Conservation (phyloP, 2,113 vertebrate species). For the Plecotus auritus region DNA sequence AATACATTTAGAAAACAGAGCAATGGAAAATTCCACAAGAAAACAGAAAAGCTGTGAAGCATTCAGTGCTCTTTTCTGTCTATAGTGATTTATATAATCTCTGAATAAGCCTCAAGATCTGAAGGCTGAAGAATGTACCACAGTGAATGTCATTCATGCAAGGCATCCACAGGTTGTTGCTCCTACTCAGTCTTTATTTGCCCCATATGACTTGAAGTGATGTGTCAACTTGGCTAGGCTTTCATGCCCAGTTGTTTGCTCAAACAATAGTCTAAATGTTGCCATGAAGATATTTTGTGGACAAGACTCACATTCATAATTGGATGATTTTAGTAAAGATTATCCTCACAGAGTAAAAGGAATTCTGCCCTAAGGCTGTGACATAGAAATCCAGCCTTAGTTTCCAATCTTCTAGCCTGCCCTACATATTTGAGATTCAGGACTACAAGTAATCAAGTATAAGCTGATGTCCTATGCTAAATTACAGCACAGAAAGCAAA, state of each 20-base stretch:
- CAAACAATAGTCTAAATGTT: neutral
- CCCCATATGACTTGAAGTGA: neutral
- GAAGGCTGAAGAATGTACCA: neutral
- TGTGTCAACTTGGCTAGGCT: neutral
- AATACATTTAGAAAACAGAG: neutral
- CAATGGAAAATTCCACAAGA: neutral
- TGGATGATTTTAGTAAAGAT: neutral
- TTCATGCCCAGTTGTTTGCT: neutral
- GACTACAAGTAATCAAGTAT: neutral
- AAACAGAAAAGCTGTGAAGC: neutral
- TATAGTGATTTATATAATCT: neutral
- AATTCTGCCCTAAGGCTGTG: neutral
- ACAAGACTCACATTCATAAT: neutral
- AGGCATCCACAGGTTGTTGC: neutral
- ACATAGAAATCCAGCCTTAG: neutral
- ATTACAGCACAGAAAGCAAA: neutral
- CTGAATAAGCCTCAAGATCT: neutral
- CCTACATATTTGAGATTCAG: neutral
- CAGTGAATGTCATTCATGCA: too few species aligned
- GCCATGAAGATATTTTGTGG: neutral
- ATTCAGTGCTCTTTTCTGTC: neutral
- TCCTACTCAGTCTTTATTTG: neutral
- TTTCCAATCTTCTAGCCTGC: neutral
- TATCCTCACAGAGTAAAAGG: neutral
- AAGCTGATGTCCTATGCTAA: neutral